These are phyloP conservation scores for Ptilorrhoa leucosticta DNA, from an alignment of 2,113 vertebrate species.

Conservation along the genomic window DNA sequence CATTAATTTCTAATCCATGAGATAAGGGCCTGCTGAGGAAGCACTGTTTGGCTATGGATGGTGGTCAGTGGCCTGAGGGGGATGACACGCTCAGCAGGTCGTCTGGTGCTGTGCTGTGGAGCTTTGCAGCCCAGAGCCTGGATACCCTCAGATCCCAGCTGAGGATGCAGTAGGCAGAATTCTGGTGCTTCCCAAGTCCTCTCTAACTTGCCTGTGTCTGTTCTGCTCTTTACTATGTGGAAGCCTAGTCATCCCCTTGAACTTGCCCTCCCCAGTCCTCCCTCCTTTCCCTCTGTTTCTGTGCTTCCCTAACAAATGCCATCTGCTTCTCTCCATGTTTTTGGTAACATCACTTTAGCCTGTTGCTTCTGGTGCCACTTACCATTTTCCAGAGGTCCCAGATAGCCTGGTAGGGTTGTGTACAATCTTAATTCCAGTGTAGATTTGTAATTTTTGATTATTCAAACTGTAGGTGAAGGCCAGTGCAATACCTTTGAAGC, in stretches of 20 bases:
- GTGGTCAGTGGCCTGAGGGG: not conserved
- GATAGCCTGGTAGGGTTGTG: not conserved
- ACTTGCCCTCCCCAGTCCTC: not conserved
- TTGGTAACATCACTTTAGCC: rapidly evolving
- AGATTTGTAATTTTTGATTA: not conserved
- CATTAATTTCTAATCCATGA: not conserved
- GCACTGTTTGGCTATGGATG: not conserved
- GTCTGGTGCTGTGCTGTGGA: not conserved
- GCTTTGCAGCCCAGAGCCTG: not conserved
- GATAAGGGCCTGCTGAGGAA: not conserved
- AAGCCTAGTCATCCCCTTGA: not conserved
- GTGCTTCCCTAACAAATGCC: not conserved
- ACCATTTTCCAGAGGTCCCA: not conserved
- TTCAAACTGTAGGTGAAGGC: not conserved
- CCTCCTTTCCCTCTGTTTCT: not conserved
- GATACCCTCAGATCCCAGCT: not conserved
- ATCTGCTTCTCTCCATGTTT: not conserved
- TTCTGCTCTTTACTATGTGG: not conserved
- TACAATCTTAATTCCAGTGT: not conserved
- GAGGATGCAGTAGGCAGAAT: not conserved
- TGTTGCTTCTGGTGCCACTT: not conserved
- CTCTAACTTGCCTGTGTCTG: not conserved
- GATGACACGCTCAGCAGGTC: not conserved
- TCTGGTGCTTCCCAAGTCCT: not conserved
- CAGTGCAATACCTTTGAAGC: not conserved